These are phyloP conservation scores for Tauraco hartlaubi DNA, from an alignment of 2,797 vertebrate species.

Conservation along the genomic window DNA sequence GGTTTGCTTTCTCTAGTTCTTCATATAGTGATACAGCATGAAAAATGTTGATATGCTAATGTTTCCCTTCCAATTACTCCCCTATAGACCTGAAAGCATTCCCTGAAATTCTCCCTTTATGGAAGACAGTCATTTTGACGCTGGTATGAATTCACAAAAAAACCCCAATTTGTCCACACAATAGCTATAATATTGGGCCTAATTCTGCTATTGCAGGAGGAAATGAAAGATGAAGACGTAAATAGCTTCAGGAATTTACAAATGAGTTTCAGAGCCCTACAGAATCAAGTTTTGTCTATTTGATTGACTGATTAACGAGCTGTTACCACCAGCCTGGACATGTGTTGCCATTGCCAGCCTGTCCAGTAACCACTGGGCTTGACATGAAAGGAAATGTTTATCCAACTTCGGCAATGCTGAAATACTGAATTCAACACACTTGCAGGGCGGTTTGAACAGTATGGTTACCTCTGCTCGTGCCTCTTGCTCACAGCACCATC, in stretches of 20 bases:
- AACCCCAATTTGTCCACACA: background rate
- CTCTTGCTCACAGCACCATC: background rate
- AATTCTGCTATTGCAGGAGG: background rate
- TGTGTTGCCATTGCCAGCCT: background rate
- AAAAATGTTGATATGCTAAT: background rate
- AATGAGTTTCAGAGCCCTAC: background rate
- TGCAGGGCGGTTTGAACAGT: background rate
- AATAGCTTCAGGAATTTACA: background rate
- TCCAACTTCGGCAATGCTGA: background rate
- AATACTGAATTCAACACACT: rapidly evolving
- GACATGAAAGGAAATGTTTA: background rate
- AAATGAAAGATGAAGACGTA: background rate
- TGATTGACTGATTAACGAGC: conserved; percentile 18
- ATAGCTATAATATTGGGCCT: background rate
- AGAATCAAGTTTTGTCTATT: background rate
- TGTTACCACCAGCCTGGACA: background rate
- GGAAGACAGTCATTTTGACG: background rate
- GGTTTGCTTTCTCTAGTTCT: background rate
- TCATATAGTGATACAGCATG: background rate
- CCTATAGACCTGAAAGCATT: background rate
- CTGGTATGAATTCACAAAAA: background rate
- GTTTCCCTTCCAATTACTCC: background rate
- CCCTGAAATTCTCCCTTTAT: background rate
- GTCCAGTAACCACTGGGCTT: background rate
- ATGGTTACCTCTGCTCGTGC: background rate